Evolutionary conservation across 1,140 invertebrate species (phyloP), one percentile per base, ranked within the genome.

Genomic region (Venturia canescens): DNA sequence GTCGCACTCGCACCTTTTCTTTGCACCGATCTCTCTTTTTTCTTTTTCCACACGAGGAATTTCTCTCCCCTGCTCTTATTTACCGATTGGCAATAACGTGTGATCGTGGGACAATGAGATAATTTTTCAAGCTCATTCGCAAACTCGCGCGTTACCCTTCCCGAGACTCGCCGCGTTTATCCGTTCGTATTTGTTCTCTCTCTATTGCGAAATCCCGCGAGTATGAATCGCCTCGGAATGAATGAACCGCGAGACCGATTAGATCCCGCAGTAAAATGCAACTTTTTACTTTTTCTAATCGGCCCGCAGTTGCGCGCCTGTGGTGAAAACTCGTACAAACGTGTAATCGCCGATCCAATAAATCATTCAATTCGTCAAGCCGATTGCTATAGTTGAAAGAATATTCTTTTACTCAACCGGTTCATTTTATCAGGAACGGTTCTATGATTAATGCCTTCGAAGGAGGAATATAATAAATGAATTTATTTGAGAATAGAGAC

Each of bases 101-200:
- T 1, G 48, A 71, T 71, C 66, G n/a, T 18, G n/a, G n/a, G 13
- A 69, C 15, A 69, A 31, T n/a, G 29, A 44, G 38, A 69, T 11
- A 29, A 31, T 69, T 69, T 69, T 69, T 69, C 66, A 29, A 69
- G 26, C 23, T 27, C 60, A 27, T 2, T 63, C 27, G 26, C 15
- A 27, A 1, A 63, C 60, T 63, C 60, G 7, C 27, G 66, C 66
- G 66, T 69, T 69, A 69, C 66, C 66, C 7, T 26, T 69, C 13
- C 3, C 13, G 29, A 69, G 27, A 15, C 29, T 31, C 66, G 66
- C 31, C 66, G n/a, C 31, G 66, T 31, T 69, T 31, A 69, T 69
- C 16, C 13, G 13, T 69, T 13, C 60, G 21, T 31, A 31, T 69
- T 34, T 31, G 9, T 31, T 69, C 31, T 69, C 5, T 16, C 11